Conservation (phyloP, 2,888 invertebrate species). For the Mythimna albipuncta region DNA sequence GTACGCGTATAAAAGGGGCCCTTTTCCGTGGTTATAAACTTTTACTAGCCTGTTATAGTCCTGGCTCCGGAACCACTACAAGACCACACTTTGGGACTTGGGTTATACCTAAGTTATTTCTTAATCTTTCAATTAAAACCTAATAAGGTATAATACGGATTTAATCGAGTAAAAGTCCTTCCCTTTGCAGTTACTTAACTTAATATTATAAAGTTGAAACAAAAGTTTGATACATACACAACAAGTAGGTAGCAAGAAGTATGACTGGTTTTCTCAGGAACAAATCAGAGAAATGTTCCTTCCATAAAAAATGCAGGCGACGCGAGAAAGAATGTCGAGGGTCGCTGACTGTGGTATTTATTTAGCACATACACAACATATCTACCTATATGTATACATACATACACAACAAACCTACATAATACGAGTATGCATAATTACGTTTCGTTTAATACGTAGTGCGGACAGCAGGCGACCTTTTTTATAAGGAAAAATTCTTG, state of each 20-base stretch:
- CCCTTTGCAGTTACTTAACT: not conserved
- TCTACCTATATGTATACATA: not conserved
- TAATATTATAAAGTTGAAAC: not conserved
- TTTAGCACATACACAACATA: constrained; percentile 38
- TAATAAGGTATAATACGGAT: too few species aligned
- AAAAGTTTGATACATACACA: constrained; percentile 5
- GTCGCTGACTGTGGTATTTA: constrained; percentile 48
- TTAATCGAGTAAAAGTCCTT: not conserved
- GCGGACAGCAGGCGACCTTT: constrained; percentile 23
- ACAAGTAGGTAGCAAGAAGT: constrained; percentile 3
- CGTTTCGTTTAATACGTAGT: not conserved
- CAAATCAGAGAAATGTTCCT: constrained; percentile 41
- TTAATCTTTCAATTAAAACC: not conserved
- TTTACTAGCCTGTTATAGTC: too few species aligned
- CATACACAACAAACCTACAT: too few species aligned
- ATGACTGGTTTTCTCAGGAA: constrained; percentile 33
- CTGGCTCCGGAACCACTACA: too few species aligned
- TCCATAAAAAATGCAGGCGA: constrained; percentile 39
- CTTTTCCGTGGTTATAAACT: too few species aligned
- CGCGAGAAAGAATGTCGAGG: constrained; percentile 51
- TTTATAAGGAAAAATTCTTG: constrained; percentile 22
- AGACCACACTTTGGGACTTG: too few species aligned
- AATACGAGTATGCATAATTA: too few species aligned
- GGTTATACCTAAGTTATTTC: too few species aligned
- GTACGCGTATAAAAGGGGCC: too few species aligned